These are phyloP conservation scores for Urocolius indicus DNA, from an alignment of 2,113 vertebrate genomes.

Conservation along the genomic window DNA sequence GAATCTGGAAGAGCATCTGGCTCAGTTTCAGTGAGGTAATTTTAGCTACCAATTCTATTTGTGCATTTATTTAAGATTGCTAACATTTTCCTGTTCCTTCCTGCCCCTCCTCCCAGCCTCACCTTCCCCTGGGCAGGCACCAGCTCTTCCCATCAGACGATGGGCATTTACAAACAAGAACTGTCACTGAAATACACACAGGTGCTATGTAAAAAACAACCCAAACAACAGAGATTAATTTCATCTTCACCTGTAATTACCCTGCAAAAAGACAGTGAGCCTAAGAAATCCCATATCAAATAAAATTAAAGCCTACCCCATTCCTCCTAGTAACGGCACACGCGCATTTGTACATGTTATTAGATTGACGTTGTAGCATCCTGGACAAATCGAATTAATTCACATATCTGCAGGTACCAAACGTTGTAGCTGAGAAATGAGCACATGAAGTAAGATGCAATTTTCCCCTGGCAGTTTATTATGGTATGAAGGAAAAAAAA, in stretches of 20 bases:
- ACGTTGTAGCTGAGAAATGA: conserved; percentile 50
- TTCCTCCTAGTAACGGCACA: background rate
- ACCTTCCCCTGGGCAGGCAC: background rate
- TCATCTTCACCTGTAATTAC: background rate
- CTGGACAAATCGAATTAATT: conserved; percentile 35
- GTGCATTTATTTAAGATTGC: background rate
- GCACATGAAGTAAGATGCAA: conserved; percentile 58
- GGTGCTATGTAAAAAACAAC: background rate
- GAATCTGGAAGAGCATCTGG: fast-evolving
- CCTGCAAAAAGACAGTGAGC: background rate
- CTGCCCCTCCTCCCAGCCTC: background rate
- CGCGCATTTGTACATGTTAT: background rate
- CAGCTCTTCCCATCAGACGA: no score
- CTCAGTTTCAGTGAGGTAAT: background rate
- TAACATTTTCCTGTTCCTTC: background rate
- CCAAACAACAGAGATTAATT: background rate
- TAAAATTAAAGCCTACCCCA: conserved; percentile 29
- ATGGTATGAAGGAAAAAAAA: conserved; percentile 80
- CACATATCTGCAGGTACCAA: background rate
- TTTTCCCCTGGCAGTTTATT: conserved; percentile 86
- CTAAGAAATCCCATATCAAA: conserved; percentile 10
- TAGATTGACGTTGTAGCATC: background rate
- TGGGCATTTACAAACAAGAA: background rate
- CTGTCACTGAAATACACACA: background rate
- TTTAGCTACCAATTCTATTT: background rate